Conservation (phyloP, 1,140 invertebrate genomes). For the Kradibia gibbosae region DNA sequence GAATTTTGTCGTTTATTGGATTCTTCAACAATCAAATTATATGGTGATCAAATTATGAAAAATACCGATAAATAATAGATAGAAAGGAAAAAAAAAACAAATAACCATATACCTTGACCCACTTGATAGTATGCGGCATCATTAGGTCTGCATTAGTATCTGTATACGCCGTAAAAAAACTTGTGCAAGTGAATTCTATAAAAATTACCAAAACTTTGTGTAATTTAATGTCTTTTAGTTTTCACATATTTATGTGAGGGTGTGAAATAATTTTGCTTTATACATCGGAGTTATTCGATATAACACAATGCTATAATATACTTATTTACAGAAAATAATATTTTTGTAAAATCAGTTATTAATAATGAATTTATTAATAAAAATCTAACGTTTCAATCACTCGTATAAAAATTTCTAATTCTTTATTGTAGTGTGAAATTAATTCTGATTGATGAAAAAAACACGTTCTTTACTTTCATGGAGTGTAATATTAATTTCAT, state of each 20-base stretch:
- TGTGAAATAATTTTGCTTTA: neutral
- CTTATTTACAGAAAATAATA: too few relatives aligned
- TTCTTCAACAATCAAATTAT: conserved; percentile 4
- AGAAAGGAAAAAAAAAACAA: neutral
- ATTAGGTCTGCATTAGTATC: neutral
- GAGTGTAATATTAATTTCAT: too few relatives aligned
- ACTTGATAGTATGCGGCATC: neutral
- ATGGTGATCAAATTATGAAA: neutral
- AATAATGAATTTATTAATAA: too few relatives aligned
- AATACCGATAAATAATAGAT: neutral
- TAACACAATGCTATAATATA: too few relatives aligned
- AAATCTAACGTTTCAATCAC: too few relatives aligned
- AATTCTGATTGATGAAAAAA: too few relatives aligned
- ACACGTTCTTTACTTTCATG: too few relatives aligned
- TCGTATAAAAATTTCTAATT: too few relatives aligned
- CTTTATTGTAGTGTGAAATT: too few relatives aligned
- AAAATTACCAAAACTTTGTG: conserved; percentile 2
- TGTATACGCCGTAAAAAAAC: neutral
- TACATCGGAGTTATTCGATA: too few relatives aligned
- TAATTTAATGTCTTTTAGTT: neutral
- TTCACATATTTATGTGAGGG: neutral
- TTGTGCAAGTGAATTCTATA: neutral
- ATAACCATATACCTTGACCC: conserved; percentile 13
- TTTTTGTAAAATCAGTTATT: too few relatives aligned
- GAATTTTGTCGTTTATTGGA: neutral